Percentiles rank a stretch among this genome's conserved stretches.
phyloP scores from a whole-genome alignment of 2,797 vertebrate genomes.

The Brachyrhaphis roseni region DNA sequence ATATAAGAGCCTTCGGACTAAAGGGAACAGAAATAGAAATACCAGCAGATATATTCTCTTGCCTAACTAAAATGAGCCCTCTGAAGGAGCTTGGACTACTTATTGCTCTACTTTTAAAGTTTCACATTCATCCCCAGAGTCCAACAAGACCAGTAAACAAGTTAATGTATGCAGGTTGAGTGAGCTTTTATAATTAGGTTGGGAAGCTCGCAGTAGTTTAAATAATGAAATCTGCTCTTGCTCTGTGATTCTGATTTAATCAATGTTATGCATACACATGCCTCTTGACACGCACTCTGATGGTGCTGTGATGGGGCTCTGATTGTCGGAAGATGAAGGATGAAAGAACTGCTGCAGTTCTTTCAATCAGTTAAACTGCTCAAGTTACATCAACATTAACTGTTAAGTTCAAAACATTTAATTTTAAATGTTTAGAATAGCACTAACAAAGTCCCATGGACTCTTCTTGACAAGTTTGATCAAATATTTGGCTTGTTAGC shows the following conservation, averaged over 20 bases:
- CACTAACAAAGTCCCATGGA: no score
- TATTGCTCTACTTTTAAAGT: slow-evolving; percentile 17
- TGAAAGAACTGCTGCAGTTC: neutral
- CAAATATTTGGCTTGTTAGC: no score
- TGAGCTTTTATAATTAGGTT: neutral
- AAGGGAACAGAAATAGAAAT: slow-evolving; percentile 1
- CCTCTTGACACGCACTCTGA: neutral
- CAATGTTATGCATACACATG: neutral
- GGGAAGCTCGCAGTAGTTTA: neutral
- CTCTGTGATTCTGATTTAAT: neutral
- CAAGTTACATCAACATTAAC: no score
- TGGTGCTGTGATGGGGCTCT: neutral
- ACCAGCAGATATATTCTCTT: neutral
- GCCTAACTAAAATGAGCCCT: neutral
- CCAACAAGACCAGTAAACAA: slow-evolving; percentile 28
- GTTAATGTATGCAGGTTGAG: slow-evolving; percentile 15
- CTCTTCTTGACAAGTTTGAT: no score
- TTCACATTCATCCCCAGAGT: neutral
- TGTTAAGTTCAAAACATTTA: no score
- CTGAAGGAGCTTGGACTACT: neutral
- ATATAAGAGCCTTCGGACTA: neutral
- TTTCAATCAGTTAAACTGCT: neutral
- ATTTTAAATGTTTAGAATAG: no score
- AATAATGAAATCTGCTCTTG: slow-evolving; percentile 4
- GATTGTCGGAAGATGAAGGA: neutral